Percentiles rank a stretch among this genome's conserved stretches.
phyloP scores from a whole-genome alignment of 2,113 vertebrate genomes.

The Theristicus caerulescens region DNA sequence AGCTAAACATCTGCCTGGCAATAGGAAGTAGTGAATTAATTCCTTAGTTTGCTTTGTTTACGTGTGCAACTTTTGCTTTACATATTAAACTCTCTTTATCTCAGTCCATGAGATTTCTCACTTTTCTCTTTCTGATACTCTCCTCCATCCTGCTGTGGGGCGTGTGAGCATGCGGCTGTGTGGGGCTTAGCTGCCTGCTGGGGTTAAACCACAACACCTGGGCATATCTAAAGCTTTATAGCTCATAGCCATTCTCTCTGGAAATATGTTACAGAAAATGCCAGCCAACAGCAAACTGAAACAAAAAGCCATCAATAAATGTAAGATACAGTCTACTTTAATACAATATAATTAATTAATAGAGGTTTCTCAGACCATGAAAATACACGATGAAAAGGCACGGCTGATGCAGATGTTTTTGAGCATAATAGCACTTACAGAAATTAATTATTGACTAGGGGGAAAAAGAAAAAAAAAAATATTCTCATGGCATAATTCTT shows the following conservation, averaged over 20 bases:
- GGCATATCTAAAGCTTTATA: background rate
- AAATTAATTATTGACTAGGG: background rate
- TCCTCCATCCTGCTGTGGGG: background rate
- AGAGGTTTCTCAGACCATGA: background rate
- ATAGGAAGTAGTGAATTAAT: background rate
- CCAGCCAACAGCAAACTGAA: background rate
- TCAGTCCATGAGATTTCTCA: background rate
- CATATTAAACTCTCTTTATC: background rate
- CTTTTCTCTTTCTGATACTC: background rate
- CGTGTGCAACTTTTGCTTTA: background rate
- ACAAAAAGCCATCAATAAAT: background rate
- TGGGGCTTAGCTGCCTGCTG: background rate
- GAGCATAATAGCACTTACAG: background rate
- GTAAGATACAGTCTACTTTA: background rate
- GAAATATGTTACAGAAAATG: background rate
- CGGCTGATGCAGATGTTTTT: background rate
- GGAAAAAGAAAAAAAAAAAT: background rate
- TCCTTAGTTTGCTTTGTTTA: background rate
- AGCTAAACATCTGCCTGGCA: background rate
- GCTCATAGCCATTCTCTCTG: background rate
- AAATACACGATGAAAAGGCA: background rate
- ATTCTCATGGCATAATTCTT: background rate
- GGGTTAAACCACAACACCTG: background rate
- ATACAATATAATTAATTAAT: background rate
- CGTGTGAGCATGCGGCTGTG: fast-evolving